Evolutionary conservation across 64 coral and sea anemone genomes (phyloP), one percentile per base, ranked within the genome.

Genomic region (Actinia tenebrosa): DNA sequence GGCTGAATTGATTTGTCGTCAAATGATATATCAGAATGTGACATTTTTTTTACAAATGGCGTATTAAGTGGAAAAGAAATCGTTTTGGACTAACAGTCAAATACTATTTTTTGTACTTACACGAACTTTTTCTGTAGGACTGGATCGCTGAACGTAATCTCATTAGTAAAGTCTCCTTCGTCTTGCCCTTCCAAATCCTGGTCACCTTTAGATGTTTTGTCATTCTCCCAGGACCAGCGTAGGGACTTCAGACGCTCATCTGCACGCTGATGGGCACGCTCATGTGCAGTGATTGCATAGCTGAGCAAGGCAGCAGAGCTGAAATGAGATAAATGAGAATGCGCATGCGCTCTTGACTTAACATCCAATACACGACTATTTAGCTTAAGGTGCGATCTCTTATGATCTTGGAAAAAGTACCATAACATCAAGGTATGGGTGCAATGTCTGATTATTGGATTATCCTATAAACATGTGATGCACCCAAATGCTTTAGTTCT

Each of bases 221-320:
- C 93, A 83, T 89, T 99, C 86, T 99, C 97, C 97, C 97, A 99
- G 0, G 93, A 80, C 90, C 91, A 99, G 22, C 84, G 93, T 19
- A 95, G 50, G 2, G 93, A 88, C 45, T 95, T 92, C 0, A 99
- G 86, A 19, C 93, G 82, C 26, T 98, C 93, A 5, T 98, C 96
- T 1, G 96, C 79, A 43, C 93, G 79, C 59, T 92, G 72, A 20
- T 98, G 96, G 22, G 96, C 88, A 19, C 96, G 78, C 55, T 98
- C 96, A 25, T 99, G 97, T n/a, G 93, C 97, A 17, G 80, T 95
- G 25, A 95, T 27, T 2, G 88, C 27, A 68, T 91, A 86, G 45
- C 77, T 96, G 15, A 47, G 88, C 5, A 80, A 59, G 37, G 78
- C 68, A 37, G 72, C 80, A 69, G 53, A 86, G 64, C 80, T 88